Evolutionary conservation across 2,888 invertebrate species (phyloP).

Genomic region (Folsomia candida): DNA sequence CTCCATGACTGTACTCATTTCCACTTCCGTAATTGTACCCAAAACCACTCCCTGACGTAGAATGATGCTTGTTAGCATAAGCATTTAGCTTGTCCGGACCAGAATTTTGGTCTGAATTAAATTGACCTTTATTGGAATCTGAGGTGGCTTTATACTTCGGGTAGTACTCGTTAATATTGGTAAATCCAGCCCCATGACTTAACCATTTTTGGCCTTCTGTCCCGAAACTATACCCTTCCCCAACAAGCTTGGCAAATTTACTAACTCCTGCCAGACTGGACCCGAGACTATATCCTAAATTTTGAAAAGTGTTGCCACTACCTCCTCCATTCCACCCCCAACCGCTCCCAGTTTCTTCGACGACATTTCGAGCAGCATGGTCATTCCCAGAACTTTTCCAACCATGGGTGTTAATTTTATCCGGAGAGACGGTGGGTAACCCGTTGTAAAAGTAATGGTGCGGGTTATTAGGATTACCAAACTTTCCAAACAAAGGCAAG

Average conservation of each 20-base stretch:
- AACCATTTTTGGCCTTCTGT: not conserved
- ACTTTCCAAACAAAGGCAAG: too few species aligned
- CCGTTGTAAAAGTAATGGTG: not conserved
- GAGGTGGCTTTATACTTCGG: too few species aligned
- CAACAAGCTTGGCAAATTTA: not conserved
- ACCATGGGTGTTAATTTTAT: not conserved
- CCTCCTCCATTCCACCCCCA: not conserved
- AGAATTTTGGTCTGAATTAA: not conserved
- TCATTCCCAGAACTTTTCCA: not conserved
- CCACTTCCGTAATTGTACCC: slow-evolving; percentile 1
- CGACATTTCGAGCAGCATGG: not conserved
- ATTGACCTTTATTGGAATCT: not conserved
- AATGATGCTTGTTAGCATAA: not conserved
- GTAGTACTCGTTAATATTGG: not conserved
- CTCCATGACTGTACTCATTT: not conserved
- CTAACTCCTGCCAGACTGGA: not conserved
- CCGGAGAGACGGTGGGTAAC: not conserved
- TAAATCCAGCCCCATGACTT: not conserved
- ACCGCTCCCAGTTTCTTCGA: too few species aligned
- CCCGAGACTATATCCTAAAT: not conserved
- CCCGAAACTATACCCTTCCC: not conserved
- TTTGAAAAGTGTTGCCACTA: not conserved
- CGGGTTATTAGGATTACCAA: not conserved
- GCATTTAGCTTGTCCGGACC: not conserved
- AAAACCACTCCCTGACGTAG: not conserved